Percentiles rank a stretch among this genome's conserved stretches.
phyloP scores from a whole-genome alignment of 2,113 vertebrate genomes.

The Ornithorhynchus anatinus region DNA sequence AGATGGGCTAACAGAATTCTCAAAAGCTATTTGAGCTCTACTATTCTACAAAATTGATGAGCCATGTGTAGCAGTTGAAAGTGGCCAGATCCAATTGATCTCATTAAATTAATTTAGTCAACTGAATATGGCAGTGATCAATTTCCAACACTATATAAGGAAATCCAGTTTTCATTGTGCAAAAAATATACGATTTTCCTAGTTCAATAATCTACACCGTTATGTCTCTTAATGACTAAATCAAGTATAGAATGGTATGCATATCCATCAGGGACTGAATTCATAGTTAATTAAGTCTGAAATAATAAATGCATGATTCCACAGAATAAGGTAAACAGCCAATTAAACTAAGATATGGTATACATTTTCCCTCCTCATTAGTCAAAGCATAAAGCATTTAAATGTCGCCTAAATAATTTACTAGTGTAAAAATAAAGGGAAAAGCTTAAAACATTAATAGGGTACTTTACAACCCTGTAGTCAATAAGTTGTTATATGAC shows the following conservation, averaged over 20 bases:
- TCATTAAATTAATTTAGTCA: not conserved
- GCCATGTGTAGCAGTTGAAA: conserved; percentile 3
- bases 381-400: conserved; percentile 72
- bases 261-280: conserved; percentile 57
- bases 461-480: conserved; percentile 64
- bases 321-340: conserved; percentile 68
- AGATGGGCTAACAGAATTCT: too few relatives aligned
- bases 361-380: conserved; percentile 66
- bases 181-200: conserved; percentile 19
- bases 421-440: conserved; percentile 73
- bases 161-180: not conserved
- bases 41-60: not conserved
- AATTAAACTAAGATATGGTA: conserved; percentile 69
- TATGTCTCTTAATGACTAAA: conserved; percentile 52
- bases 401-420: conserved; percentile 75
- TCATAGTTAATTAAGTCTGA: conserved; percentile 64
- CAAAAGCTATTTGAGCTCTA: too few relatives aligned
- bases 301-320: conserved; percentile 70
- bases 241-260: conserved; percentile 20
- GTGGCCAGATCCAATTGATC: not conserved
- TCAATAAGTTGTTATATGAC: conserved; percentile 67
- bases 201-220: conserved; percentile 49
- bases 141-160: not conserved
- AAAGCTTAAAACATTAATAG: conserved; percentile 74
- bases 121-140: not conserved